phyloP scores from a whole-genome alignment of 2,113 vertebrate species.

The Eulacestoma nigropectus region DNA sequence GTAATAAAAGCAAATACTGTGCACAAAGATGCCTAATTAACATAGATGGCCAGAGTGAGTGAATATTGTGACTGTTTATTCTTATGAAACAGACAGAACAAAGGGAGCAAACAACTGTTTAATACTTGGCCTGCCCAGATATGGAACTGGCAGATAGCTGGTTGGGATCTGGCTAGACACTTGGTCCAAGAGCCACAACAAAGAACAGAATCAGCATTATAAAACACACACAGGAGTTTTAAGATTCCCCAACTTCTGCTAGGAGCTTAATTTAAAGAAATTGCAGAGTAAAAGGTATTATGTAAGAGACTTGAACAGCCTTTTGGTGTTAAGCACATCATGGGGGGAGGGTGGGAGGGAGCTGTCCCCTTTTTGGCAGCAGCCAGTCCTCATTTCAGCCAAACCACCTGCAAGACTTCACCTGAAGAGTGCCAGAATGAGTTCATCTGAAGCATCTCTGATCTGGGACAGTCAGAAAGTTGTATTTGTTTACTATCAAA shows the following conservation, averaged over 20 bases:
- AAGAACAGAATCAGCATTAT: not conserved
- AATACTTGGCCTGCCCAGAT: not conserved
- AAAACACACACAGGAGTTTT: not conserved
- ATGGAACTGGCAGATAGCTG: not conserved
- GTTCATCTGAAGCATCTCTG: not conserved
- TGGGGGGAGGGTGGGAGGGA: not conserved
- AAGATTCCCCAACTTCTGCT: not conserved
- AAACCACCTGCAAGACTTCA: not conserved
- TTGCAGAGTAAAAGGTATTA: not conserved
- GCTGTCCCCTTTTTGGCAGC: not conserved
- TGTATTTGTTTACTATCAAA: not conserved
- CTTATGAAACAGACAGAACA: not conserved
- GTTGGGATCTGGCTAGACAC: not conserved
- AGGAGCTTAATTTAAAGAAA: not conserved
- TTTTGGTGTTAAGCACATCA: not conserved
- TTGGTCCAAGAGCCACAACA: not conserved
- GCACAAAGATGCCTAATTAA: constrained; percentile 22
- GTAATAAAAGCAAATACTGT: not conserved
- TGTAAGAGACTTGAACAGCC: not conserved
- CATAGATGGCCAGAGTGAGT: not conserved
- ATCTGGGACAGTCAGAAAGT: not conserved
- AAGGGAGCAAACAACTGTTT: not conserved
- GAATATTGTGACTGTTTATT: not conserved
- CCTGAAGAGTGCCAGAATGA: not conserved
- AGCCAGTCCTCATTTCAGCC: not conserved